These are phyloP conservation scores for Ceraclea dissimilis DNA, from an alignment of 2,888 invertebrate species.

Conservation along the genomic window DNA sequence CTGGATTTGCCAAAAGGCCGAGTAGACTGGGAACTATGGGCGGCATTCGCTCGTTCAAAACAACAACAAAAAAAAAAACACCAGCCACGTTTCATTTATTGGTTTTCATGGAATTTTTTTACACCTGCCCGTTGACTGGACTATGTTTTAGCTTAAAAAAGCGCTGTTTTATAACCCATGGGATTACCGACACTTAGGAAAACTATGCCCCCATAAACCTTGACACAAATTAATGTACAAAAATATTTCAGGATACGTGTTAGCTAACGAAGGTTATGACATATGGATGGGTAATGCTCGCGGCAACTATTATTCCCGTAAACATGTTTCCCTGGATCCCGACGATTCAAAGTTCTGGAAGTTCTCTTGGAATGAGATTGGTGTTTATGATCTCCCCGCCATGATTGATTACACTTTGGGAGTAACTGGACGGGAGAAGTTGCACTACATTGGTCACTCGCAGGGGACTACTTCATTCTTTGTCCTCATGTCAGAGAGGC, in stretches of 20 bases:
- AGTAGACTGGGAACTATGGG: too few relatives aligned
- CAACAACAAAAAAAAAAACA: too few relatives aligned
- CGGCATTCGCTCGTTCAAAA: too few relatives aligned
- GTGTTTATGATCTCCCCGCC: slow-evolving; percentile 67
- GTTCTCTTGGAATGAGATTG: slow-evolving; percentile 81
- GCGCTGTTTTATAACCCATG: too few relatives aligned
- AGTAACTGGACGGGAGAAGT: slow-evolving; percentile 46
- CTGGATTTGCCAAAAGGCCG: too few relatives aligned
- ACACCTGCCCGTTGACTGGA: too few relatives aligned
- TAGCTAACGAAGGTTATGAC: slow-evolving; percentile 64
- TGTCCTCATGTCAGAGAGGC: slow-evolving; percentile 47
- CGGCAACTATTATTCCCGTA: slow-evolving; percentile 62
- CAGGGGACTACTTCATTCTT: slow-evolving; percentile 56
- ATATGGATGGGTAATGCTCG: slow-evolving; percentile 81
- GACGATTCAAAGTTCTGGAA: slow-evolving; percentile 51
- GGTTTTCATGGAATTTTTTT: too few relatives aligned
- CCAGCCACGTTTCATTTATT: too few relatives aligned
- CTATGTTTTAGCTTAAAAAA: too few relatives aligned
- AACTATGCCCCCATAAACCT: too few relatives aligned
- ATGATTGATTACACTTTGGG: slow-evolving; percentile 65
- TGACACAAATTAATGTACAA: too few relatives aligned
- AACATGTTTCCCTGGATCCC: slow-evolving; percentile 44
- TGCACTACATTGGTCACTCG: slow-evolving; percentile 78
- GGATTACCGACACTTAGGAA: too few relatives aligned
- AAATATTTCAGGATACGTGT: slow-evolving; percentile 38